A percentile compares a stretch with the other conserved stretches of the same genome.
phyloP scores from a whole-genome alignment of 1,140 invertebrate species.

The Drusus annulatus region DNA sequence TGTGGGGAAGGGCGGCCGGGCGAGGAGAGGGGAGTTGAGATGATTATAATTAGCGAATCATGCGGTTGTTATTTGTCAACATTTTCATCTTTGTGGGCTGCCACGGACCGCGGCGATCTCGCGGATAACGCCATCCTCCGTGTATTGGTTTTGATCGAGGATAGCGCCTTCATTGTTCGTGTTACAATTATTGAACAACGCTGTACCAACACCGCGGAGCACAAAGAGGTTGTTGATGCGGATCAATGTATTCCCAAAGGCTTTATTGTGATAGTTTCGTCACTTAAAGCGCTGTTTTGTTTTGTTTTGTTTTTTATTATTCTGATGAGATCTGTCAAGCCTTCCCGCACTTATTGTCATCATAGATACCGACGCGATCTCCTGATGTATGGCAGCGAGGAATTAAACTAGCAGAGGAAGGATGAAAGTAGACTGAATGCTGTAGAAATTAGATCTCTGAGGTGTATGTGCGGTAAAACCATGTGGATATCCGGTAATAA shows the following conservation, averaged over 20 bases:
- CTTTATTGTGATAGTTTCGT: not conserved
- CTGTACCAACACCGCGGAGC: slow-evolving; percentile 15
- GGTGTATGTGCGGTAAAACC: too few relatives aligned
- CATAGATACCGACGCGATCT: not conserved
- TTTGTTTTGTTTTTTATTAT: not conserved
- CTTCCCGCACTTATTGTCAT: slow-evolving; percentile 11
- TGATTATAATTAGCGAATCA: slow-evolving; percentile 46
- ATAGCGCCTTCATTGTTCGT: slow-evolving; percentile 36
- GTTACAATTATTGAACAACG: slow-evolving; percentile 34
- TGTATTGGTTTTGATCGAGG: slow-evolving; percentile 17
- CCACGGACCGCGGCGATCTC: slow-evolving; percentile 27
- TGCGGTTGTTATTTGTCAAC: slow-evolving; percentile 47
- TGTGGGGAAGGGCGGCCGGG: not conserved
- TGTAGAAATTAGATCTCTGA: too few relatives aligned
- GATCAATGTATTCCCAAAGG: not conserved
- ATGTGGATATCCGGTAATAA: too few relatives aligned
- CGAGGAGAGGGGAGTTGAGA: not conserved
- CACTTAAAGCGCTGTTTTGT: not conserved
- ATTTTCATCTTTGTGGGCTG: slow-evolving; percentile 27
- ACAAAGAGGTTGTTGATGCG: slow-evolving; percentile 2
- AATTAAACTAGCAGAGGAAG: too few relatives aligned
- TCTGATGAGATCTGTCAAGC: slow-evolving; percentile 1
- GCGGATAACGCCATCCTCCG: not conserved
- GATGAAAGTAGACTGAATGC: too few relatives aligned
- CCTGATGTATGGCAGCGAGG: too few relatives aligned